Percentiles rank a stretch among this genome's conserved stretches.
Conservation (phyloP, 2,113 vertebrate species). For the Balaeniceps rex region DNA sequence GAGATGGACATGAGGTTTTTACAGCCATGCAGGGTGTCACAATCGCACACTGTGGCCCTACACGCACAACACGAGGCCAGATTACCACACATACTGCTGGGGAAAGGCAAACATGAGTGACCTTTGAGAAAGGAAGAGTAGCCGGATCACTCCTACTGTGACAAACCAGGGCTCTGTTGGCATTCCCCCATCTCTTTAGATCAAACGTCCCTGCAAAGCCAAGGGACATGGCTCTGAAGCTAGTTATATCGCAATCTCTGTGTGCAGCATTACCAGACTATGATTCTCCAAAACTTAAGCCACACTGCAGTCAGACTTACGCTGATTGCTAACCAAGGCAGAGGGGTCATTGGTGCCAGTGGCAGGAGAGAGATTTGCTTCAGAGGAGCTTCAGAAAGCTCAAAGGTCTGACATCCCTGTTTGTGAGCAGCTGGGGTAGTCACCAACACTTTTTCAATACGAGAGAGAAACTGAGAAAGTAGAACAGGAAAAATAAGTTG, state of each 20-base stretch:
- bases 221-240: not conserved
- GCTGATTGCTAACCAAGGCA: not conserved
- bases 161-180: not conserved
- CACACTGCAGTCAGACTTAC: fast-evolving
- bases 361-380: not conserved
- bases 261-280: not conserved
- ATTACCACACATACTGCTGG: not conserved
- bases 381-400: not conserved
- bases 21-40: not conserved
- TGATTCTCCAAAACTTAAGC: not conserved
- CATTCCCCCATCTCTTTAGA: not conserved
- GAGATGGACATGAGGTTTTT: not conserved
- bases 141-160: not conserved
- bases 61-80: not conserved
- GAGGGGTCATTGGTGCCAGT: no score
- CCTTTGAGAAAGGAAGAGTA: not conserved
- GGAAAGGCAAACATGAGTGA: not conserved
- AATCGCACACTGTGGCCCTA: not conserved
- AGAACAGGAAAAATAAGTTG: not conserved
- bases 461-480: not conserved
- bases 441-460: not conserved
- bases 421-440: not conserved
- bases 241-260: not conserved
- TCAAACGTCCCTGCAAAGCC: not conserved
- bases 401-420: not conserved